These are phyloP conservation scores for Theretra japonica DNA, from an alignment of 2,888 invertebrate species.

Conservation along the genomic window DNA sequence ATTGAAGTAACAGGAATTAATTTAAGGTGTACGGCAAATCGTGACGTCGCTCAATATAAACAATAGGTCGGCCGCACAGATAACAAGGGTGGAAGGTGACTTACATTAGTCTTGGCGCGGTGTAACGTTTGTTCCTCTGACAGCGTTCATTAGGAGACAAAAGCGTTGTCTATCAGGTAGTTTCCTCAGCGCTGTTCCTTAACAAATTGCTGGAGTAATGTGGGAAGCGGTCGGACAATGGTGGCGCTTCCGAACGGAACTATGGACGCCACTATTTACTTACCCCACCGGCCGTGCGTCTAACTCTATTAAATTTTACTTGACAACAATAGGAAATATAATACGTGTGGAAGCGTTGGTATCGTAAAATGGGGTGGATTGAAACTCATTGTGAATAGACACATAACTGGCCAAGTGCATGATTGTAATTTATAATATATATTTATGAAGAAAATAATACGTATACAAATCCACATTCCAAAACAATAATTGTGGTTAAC, in stretches of 20 bases:
- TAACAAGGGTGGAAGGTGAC: conserved; percentile 70
- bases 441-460: too few relatives aligned
- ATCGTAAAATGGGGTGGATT: too few relatives aligned
- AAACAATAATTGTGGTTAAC: too few relatives aligned
- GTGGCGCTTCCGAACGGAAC: conserved; percentile 49
- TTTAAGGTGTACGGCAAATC: conserved; percentile 52
- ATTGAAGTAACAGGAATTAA: conserved; percentile 31
- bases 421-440: too few relatives aligned
- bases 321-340: conserved; percentile 36
- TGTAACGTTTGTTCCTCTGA: conserved; percentile 73
- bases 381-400: too few relatives aligned
- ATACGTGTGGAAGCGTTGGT: neutral
- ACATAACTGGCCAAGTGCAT: too few relatives aligned
- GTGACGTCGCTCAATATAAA: conserved; percentile 66
- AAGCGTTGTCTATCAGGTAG: conserved; percentile 75
- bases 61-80: conserved; percentile 70
- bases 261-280: conserved; percentile 50
- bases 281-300: conserved; percentile 37
- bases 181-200: conserved; percentile 69
- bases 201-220: conserved; percentile 73
- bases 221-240: conserved; percentile 62
- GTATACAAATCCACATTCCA: too few relatives aligned
- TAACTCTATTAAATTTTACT: conserved; percentile 41
- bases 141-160: conserved; percentile 79
- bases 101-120: conserved; percentile 68